Evolutionary conservation across 2,113 vertebrate genomes (phyloP).

Genomic region (Cromileptes altivelis): DNA sequence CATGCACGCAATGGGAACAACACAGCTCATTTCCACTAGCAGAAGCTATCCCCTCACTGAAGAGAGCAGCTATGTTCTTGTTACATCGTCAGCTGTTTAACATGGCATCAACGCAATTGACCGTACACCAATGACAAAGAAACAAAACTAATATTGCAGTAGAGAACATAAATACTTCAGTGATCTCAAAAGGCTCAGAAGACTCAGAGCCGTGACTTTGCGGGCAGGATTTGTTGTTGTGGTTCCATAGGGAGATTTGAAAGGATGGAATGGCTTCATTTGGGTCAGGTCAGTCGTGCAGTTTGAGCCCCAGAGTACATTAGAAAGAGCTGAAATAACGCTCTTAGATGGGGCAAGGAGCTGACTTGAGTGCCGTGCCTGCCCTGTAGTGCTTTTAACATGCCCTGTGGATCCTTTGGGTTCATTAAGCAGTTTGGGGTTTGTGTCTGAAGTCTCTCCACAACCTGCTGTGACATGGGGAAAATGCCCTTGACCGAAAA

Average conservation of each 20-base stretch:
- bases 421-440: conserved; percentile 68
- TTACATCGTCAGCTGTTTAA: conserved; percentile 28
- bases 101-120: conserved; percentile 11
- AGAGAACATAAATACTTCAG: conserved; percentile 23
- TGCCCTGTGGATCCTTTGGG: conserved; percentile 60
- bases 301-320: conserved; percentile 73
- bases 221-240: conserved; percentile 48
- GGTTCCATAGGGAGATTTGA: conserved; percentile 64
- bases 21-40: not conserved
- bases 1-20: conserved; percentile 20
- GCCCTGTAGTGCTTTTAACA: conserved; percentile 72
- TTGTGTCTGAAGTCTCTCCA: conserved; percentile 47
- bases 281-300: conserved; percentile 67
- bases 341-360: conserved; percentile 55
- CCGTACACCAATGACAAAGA: conserved; percentile 28
- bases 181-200: conserved; percentile 30
- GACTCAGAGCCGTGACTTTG: conserved; percentile 30
- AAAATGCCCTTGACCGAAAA: conserved; percentile 48
- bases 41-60: conserved; percentile 1
- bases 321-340: conserved; percentile 72
- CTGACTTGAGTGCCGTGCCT: conserved; percentile 55
- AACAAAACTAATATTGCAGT: conserved; percentile 24
- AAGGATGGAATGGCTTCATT: conserved; percentile 69
- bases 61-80: conserved; percentile 1
- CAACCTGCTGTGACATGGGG: conserved; percentile 44